A percentile compares a stretch with the other conserved stretches of the same genome.
These are phyloP conservation scores for Epistrophe eligans DNA, from an alignment of 2,888 invertebrate species.

Conservation along the genomic window DNA sequence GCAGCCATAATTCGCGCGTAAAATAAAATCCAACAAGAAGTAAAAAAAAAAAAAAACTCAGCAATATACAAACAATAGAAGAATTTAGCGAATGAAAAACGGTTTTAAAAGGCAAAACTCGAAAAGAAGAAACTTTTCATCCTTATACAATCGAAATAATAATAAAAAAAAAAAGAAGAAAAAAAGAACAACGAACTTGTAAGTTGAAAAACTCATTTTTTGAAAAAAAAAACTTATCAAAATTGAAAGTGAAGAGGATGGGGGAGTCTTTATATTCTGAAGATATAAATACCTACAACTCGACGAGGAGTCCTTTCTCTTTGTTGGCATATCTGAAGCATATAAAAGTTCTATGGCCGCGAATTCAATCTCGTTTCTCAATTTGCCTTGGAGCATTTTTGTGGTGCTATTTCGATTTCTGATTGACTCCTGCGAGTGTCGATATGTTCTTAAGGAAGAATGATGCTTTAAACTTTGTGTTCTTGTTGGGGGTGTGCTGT, in stretches of 20 bases:
- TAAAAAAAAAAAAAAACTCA: constrained; percentile 5
- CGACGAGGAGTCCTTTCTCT: background rate
- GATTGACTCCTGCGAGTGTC: constrained; percentile 64
- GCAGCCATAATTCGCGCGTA: constrained; percentile 50
- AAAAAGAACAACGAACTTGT: constrained; percentile 40
- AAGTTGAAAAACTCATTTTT: constrained; percentile 69
- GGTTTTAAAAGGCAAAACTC: constrained; percentile 14
- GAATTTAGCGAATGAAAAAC: constrained; percentile 41
- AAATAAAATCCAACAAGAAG: constrained; percentile 27
- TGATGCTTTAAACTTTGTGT: constrained; percentile 12
- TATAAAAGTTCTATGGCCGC: constrained; percentile 34
- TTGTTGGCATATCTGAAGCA: constrained; percentile 3
- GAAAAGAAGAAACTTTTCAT: constrained; percentile 36
- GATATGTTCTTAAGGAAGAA: constrained; percentile 46
- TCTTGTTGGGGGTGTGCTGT: background rate
- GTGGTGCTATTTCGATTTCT: constrained; percentile 58
- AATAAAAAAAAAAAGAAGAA: no score
- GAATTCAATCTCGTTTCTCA: constrained; percentile 57
- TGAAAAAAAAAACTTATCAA: constrained; percentile 59
- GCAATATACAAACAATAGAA: constrained; percentile 59
- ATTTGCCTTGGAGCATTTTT: constrained; percentile 41
- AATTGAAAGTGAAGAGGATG: constrained; percentile 22
- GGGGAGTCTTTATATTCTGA: background rate
- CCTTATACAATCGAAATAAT: constrained; percentile 18
- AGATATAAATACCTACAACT: background rate